Conservation (phyloP, 2,888 invertebrate species). For the Charanyca ferruginea region DNA sequence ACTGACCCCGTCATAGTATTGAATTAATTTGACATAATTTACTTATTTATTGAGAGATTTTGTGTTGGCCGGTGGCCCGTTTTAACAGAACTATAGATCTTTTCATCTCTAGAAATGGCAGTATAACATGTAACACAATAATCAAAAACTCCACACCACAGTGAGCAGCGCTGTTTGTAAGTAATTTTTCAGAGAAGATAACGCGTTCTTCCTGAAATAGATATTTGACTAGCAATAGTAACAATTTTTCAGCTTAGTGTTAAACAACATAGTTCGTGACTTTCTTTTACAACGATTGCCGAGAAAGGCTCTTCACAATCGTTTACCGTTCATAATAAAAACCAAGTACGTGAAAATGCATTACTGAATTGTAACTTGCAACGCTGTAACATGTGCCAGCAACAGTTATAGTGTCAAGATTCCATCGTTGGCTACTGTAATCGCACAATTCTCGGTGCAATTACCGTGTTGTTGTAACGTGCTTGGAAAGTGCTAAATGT, state of each 20-base stretch:
- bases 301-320: neutral
- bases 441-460: slow-evolving; percentile 40
- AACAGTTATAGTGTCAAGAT: slow-evolving; percentile 44
- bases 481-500: slow-evolving; percentile 26
- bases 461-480: slow-evolving; percentile 42
- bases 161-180: no score
- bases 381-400: slow-evolving; percentile 20
- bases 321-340: slow-evolving; percentile 40
- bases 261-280: slow-evolving; percentile 1
- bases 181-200: no score
- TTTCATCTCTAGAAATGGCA: no score
- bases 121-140: no score
- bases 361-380: slow-evolving; percentile 32
- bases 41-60: no score
- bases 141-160: no score
- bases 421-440: slow-evolving; percentile 29
- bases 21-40: no score
- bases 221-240: no score
- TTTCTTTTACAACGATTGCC: slow-evolving; percentile 11
- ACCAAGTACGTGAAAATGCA: slow-evolving; percentile 38
- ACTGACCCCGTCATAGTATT: no score
- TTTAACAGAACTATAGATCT: no score
- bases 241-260: neutral
- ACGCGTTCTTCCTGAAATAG: no score
- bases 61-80: no score